Base-by-base conservation (phyloP, 2,113 vertebrate species). In the Sturnus vulgaris region DNA sequence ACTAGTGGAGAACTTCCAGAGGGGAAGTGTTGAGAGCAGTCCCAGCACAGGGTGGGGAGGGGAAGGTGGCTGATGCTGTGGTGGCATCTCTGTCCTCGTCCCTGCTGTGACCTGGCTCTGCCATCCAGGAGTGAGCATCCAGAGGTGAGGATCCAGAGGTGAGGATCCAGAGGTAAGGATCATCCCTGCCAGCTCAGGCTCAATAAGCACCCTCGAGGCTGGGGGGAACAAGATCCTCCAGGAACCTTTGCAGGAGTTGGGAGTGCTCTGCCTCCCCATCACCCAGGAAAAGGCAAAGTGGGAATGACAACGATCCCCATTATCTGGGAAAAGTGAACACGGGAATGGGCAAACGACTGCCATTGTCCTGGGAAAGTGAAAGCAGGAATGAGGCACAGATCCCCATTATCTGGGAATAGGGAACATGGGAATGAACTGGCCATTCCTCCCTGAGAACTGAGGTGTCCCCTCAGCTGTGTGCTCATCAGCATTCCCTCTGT, bases 191-290 rank as follows among this genome's bases (percentile, higher is more conserved):
- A 42, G 23, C 61, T 79, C 70, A 49, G 21, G 49, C 9, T 42
- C 39, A 24, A 16, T 10, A 37, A 75, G 50, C 57, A 2, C 11
- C 12, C 17, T 31, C 1, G 0, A 18, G 21, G 11, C 46, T 31
- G 16, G 39, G 39, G 20, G 35, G 40, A 72, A 7, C 30, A 47
- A 52, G 4, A 46, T 49, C 47, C 75, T 87, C 13, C 39, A 53
- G 46, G 35, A 75, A 3, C 11, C 22, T 2, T 1, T 10, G 64
- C 20, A 65, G 60, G 23, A 9, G 1, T 0, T 39, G 39, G 7
- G 20, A 42, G 12, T 7, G 31, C 73, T 81, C 27, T 0, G 0
- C 20, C 13, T 46, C 15, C 18, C 11, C 8, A 1, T 24, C 19
- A 53, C 2, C 16, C 33, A 61, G n/a, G 64, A 33, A 52, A 52